Base-by-base conservation (phyloP, 2,113 vertebrate genomes). In the Mormyrus iriodes region DNA sequence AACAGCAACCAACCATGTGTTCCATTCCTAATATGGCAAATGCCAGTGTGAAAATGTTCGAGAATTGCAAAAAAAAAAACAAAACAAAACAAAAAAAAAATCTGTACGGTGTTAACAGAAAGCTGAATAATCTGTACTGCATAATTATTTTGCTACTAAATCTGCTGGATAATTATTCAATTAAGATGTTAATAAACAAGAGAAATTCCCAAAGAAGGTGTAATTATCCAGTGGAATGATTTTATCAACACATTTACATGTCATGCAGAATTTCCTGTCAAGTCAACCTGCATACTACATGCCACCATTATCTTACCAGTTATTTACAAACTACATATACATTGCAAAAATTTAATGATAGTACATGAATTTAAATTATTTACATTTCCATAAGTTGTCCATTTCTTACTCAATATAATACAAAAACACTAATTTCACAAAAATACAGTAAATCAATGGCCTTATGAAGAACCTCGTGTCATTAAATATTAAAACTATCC, bases 111-210 rank as follows among this genome's bases (percentile, higher is more conserved):
- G 10, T 27, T 85, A 51, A 85, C 48, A 27, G 51, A 85, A 48
- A 8, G 83, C 12, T n/a, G 48, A 85, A 85, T 48, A 85, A 52
- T 51, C 84, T 51, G 46, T 13, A 17, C 44, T 52, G 15, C 48
- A 52, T 53, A 55, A 86, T 86, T 86, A 86, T 86, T 55, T 53
- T 55, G 85, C n/a, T 31, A 86, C 46, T 86, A 86, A 55, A 53
- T 86, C 51, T 52, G 24, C 49, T 39, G 24, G 51, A 53, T 53
- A 86, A 86, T 53, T 55, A 86, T 86, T 53, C 49, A 8, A 86
- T 86, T 86, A 86, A 53, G 85, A 86, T 86, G 51, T 39, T 86
- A 86, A 86, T 86, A 86, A 86, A 86, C 85, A 86, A 19, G 27
- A 86, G 24, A 86, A 35, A 86, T 39, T 19, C 51, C 85, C 39